A percentile compares a stretch with the other conserved stretches of the same genome.
These are phyloP conservation scores for Tinamus guttatus DNA, from an alignment of 2,113 vertebrate species.

Conservation along the genomic window DNA sequence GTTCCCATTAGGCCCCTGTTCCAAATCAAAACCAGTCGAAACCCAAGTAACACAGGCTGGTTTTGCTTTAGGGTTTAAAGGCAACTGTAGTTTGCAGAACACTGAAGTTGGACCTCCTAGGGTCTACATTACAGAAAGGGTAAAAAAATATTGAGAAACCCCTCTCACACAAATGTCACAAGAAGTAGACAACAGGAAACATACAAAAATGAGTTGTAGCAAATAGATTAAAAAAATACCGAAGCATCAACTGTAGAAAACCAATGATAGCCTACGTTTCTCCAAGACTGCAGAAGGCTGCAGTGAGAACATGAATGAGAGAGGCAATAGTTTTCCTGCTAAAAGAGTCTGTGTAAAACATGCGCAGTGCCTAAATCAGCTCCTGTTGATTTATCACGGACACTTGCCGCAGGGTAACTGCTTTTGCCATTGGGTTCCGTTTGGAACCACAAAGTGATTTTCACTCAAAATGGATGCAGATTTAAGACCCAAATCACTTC, in stretches of 20 bases:
- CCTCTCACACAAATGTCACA: constrained; percentile 5
- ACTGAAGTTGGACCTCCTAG: constrained; percentile 31
- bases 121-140: constrained; percentile 10
- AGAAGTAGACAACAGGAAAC: constrained; percentile 45
- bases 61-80: constrained; percentile 55
- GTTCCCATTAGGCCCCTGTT: constrained; percentile 25
- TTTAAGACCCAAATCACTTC: constrained; percentile 21
- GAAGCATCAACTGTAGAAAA: constrained; percentile 52
- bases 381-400: not conserved
- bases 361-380: not conserved
- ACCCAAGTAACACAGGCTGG: constrained; percentile 21
- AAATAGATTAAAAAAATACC: constrained; percentile 56
- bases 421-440: not conserved
- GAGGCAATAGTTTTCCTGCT: not conserved
- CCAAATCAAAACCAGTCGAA: constrained; percentile 44
- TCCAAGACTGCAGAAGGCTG: constrained; percentile 35
- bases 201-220: constrained; percentile 55
- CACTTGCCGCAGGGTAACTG: not conserved
- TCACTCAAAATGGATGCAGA: constrained; percentile 22
- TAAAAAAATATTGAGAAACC: constrained; percentile 30
- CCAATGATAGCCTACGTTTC: constrained; percentile 2
- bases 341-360: not conserved
- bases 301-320: constrained; percentile 2
- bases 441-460: constrained; percentile 32
- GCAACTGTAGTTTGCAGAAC: constrained; percentile 49